Conservation (phyloP, 1,140 invertebrate genomes). For the Lordiphosa stackelbergi region DNA sequence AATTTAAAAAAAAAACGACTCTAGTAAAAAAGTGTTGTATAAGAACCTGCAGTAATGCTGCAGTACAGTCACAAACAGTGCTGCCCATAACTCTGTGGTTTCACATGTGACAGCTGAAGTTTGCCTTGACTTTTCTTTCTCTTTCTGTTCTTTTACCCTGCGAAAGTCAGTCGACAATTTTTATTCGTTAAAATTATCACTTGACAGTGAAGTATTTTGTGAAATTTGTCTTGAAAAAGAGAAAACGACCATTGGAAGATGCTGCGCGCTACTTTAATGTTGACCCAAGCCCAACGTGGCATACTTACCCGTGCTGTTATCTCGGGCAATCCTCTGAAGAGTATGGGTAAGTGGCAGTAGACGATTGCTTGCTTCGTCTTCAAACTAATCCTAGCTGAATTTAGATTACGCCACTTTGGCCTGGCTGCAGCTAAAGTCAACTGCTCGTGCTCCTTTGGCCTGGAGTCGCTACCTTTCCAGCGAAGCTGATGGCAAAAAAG, state of each 20-base stretch:
- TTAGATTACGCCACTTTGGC: conserved; percentile 5
- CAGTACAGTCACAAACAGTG: background rate
- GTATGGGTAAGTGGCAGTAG: background rate
- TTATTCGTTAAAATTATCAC: conserved; percentile 7
- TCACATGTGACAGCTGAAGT: background rate
- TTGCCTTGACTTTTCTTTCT: background rate
- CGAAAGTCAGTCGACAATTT: conserved; percentile 2
- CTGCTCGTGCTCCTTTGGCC: background rate
- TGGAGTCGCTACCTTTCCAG: conserved; percentile 21
- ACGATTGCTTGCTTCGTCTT: background rate
- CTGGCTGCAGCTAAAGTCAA: background rate
- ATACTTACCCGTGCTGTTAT: background rate
- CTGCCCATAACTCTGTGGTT: background rate
- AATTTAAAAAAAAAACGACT: too few species aligned
- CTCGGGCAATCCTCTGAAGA: background rate
- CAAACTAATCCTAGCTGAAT: too few species aligned
- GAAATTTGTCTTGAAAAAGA: conserved; percentile 8
- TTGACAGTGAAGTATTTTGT: background rate
- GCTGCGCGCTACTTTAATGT: conserved; percentile 6
- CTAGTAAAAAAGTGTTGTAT: too few species aligned
- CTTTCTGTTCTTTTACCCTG: background rate
- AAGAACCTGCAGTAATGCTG: too few species aligned
- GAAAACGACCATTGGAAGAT: conserved; percentile 5
- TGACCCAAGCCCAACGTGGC: conserved; percentile 7
- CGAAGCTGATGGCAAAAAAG: conserved; percentile 5